A percentile compares a stretch with the other conserved stretches of the same genome.
Conservation (phyloP, 2,113 vertebrate genomes). For the Pseudopodoces humilis region DNA sequence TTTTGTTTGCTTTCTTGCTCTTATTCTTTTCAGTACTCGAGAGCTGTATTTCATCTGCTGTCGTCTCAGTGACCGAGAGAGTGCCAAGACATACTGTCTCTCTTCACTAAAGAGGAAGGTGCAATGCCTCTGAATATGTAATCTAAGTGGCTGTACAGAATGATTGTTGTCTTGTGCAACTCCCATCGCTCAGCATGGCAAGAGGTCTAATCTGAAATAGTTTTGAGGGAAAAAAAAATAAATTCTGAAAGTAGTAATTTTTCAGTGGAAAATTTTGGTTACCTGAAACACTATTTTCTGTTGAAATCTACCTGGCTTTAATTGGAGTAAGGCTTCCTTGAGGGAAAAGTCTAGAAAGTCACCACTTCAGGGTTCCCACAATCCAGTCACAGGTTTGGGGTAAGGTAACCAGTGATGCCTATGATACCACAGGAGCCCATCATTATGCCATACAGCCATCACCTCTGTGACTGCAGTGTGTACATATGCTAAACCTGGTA, state of each 20-base stretch:
- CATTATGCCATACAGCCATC: not conserved
- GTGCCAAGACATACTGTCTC: not conserved
- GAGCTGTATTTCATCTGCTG: not conserved
- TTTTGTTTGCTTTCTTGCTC: not conserved
- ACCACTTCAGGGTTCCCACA: not conserved
- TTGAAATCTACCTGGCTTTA: not conserved
- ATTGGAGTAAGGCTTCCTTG: not conserved
- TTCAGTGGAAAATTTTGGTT: not conserved
- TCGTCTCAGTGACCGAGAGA: not conserved
- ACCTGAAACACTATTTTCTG: not conserved
- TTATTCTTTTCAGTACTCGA: not conserved
- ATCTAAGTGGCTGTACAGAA: not conserved
- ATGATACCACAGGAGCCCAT: not conserved
- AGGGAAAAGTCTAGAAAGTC: not conserved
- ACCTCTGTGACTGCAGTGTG: not conserved
- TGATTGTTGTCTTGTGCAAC: not conserved
- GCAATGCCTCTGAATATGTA: not conserved
- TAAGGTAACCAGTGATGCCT: not conserved
- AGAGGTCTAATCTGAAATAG: not conserved
- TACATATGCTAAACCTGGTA: not conserved
- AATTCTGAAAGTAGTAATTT: not conserved
- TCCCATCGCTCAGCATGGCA: not conserved
- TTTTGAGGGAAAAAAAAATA: not conserved
- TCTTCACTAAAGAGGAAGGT: not conserved
- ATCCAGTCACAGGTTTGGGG: not conserved